A percentile compares a stretch with the other conserved stretches of the same genome.
Conservation (phyloP, 2,113 vertebrate species). For the Platichthys stellatus region DNA sequence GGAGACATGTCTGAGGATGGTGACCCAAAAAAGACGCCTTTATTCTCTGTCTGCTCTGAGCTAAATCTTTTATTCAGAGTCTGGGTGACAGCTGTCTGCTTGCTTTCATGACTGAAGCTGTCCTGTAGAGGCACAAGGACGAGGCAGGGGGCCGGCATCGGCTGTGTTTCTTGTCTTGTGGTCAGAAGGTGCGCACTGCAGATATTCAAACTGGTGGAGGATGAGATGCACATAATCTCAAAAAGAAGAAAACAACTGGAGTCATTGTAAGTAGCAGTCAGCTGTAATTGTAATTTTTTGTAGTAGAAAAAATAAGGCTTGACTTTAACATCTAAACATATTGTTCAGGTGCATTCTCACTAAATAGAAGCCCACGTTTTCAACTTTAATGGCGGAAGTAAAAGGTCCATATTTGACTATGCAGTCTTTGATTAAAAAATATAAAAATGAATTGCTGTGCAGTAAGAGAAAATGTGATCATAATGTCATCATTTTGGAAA, state of each 20-base stretch:
- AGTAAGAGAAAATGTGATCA: too few relatives aligned
- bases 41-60: conserved; percentile 54
- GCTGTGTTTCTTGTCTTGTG: conserved; percentile 4
- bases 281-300: not conserved
- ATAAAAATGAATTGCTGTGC: too few relatives aligned
- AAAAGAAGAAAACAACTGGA: not conserved
- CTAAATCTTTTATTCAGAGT: conserved; percentile 74
- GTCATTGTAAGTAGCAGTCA: not conserved
- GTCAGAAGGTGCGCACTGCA: conserved; percentile 18
- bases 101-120: conserved; percentile 34
- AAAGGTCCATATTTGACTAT: too few relatives aligned
- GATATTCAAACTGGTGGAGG: not conserved
- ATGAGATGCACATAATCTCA: not conserved
- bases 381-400: too few relatives aligned
- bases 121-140: conserved; percentile 32
- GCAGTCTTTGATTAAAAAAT: too few relatives aligned
- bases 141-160: not conserved
- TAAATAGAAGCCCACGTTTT: too few relatives aligned
- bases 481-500: too few relatives aligned
- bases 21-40: conserved; percentile 61
- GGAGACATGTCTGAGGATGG: conserved; percentile 21
- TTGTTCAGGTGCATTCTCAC: not conserved
- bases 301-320: not conserved
- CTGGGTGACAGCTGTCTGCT: conserved; percentile 66
- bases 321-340: too few relatives aligned